Evolutionary conservation across 1,140 invertebrate genomes (phyloP), one percentile per base, ranked within the genome.

Genomic region (Zophobas morio): DNA sequence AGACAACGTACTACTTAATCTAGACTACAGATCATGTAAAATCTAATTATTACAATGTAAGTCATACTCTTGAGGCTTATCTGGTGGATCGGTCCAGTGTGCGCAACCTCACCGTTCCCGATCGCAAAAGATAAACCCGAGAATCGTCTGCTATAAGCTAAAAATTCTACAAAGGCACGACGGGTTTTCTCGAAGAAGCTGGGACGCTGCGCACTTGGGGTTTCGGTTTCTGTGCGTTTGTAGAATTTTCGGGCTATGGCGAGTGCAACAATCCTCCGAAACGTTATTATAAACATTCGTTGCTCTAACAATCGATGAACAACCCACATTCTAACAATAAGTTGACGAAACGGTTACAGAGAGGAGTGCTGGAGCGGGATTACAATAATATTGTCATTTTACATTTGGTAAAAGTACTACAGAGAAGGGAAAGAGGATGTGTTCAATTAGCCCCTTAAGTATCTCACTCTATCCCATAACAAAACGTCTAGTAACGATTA

Each of bases 21-120:
- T 57, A 74, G 60, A 74, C 78, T 79, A 79, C 70, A 73, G 70
- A 77, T 79, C 78, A 79, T 79, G 78, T 79, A 79, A 79, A 79
- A 79, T 79, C 78, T 79, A 73, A 77, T 79, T 54, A 74, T 78
- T 49, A 78, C 56, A 47, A 57, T 78, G 37, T n/a, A 77, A 56
- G 51, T 66, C 49, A 49, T 76, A 49, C 63, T 37, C 60, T 70
- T 75, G 54, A 75, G 73, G 77, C 60, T 66, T 78, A 75, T 75
- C 35, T 53, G 57, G 57, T 76, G 70, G 73, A 76, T 46, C 36
- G 70, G 32, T 53, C 53, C 33, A 36, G 37, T 73, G 46, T 35
- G 46, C 39, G 70, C 46, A 57, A 66, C 51, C 63, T 36, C 46
- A 54, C 34, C 46, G 54, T 57, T 35, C 39, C 47, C 35, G 39